phyloP scores from a whole-genome alignment of 2,888 invertebrate species.

The Ptychoptera albimana region DNA sequence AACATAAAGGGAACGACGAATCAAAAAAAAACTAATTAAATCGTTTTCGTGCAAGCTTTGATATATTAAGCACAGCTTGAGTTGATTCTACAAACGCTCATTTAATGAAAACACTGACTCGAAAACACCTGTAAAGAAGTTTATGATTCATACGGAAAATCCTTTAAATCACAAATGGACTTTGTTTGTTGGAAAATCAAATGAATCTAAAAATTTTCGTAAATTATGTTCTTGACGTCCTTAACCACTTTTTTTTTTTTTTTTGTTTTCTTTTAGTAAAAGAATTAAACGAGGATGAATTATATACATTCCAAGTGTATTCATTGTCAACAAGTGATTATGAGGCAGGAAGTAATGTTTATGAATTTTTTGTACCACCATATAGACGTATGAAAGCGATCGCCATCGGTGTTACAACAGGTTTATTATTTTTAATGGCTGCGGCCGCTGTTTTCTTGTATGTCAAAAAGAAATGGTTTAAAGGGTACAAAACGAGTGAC shows the following conservation, averaged over 20 bases:
- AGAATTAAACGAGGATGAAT: conserved; percentile 52
- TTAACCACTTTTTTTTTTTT: conserved; percentile 8
- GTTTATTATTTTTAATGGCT: conserved; percentile 47
- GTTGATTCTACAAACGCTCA: no score
- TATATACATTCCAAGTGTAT: conserved; percentile 57
- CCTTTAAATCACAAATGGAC: no score
- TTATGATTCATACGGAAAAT: no score
- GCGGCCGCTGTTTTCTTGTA: conserved; percentile 43
- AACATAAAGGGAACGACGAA: no score
- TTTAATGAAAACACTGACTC: no score
- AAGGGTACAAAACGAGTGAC: background rate
- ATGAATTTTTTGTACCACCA: conserved; percentile 49
- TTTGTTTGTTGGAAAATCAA: background rate
- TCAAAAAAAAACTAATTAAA: no score
- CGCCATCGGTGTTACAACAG: conserved; percentile 54
- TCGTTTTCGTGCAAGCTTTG: no score
- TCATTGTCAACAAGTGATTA: conserved; percentile 45
- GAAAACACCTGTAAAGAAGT: no score
- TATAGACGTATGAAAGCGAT: conserved; percentile 53
- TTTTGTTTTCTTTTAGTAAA: conserved; percentile 35
- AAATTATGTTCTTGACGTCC: conserved; percentile 1
- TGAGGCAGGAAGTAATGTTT: conserved; percentile 44
- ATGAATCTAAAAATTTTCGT: background rate
- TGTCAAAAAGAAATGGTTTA: conserved; percentile 24
- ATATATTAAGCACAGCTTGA: no score